Evolutionary conservation across 2,797 vertebrate genomes (phyloP).

Genomic region (Ptychobarbus kaznakovi): DNA sequence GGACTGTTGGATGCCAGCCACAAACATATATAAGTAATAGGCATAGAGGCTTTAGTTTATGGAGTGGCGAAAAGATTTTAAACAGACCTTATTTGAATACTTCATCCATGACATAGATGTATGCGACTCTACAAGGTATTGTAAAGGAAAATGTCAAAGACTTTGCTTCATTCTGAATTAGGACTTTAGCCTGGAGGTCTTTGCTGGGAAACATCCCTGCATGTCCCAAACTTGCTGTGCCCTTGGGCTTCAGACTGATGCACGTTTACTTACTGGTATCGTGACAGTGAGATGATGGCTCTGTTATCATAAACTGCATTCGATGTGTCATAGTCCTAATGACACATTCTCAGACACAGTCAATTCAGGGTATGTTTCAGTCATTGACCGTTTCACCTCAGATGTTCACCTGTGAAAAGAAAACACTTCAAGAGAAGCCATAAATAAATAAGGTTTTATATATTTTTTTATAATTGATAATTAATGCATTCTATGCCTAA

Average conservation of each 20-base stretch:
- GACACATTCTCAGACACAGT: neutral
- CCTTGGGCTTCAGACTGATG: constrained; percentile 27
- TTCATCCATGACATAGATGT: constrained; percentile 24
- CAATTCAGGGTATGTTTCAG: neutral
- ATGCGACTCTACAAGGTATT: neutral
- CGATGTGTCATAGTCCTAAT: neutral
- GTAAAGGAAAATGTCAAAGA: neutral
- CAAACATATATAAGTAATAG: constrained; percentile 15
- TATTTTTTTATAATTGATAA: neutral
- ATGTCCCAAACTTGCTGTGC: constrained; percentile 9
- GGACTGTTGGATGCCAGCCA: neutral
- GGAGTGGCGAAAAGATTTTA: constrained; percentile 12
- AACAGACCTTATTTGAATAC: constrained; percentile 20
- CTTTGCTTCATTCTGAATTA: constrained; percentile 23
- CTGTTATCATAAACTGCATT: neutral
- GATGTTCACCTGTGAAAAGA: neutral
- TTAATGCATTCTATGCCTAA: neutral
- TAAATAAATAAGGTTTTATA: neutral
- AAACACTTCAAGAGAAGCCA: neutral
- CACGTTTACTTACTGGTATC: constrained; percentile 18
- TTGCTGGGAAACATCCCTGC: constrained; percentile 37
- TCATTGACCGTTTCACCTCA: neutral
- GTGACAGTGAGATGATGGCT: neutral
- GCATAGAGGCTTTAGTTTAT: constrained; percentile 23
- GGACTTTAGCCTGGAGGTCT: constrained; percentile 20